Evolutionary conservation across 2,113 vertebrate species (phyloP).

Genomic region (Eidolon helvum): DNA sequence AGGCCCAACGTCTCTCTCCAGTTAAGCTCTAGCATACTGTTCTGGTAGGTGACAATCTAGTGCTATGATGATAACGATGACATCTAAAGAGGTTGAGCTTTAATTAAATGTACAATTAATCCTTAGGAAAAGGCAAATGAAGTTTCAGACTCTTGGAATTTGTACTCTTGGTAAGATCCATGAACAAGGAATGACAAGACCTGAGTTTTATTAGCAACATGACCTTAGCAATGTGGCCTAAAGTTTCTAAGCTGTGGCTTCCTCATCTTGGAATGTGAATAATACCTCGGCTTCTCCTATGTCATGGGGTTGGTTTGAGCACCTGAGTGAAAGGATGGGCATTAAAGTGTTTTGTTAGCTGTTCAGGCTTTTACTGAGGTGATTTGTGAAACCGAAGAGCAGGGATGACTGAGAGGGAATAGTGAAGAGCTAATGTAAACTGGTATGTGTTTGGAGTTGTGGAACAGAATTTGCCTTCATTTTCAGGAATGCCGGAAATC

Average conservation of each 20-base stretch:
- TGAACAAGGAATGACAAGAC: not conserved
- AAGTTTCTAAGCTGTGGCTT: not conserved
- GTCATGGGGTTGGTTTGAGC: not conserved
- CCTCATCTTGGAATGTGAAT: not conserved
- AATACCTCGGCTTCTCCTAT: fast-evolving
- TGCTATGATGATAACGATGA: fast-evolving
- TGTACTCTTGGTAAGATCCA: not conserved
- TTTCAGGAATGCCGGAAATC: not conserved
- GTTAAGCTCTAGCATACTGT: not conserved
- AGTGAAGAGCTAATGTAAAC: too few species aligned
- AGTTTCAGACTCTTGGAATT: not conserved
- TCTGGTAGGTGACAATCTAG: not conserved
- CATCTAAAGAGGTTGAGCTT: not conserved
- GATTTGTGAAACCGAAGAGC: not conserved
- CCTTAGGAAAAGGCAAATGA: not conserved
- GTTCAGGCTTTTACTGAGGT: not conserved
- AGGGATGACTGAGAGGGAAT: fast-evolving
- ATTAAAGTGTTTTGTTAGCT: not conserved
- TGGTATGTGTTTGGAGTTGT: not conserved
- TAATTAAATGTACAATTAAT: not conserved
- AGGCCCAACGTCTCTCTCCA: not conserved
- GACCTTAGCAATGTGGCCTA: not conserved
- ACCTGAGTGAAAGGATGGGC: not conserved
- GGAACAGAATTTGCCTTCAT: not conserved
- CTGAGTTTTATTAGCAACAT: not conserved